Percentiles rank a stretch among this genome's conserved stretches.
Conservation (phyloP, 2,113 vertebrate genomes). For the Larimichthys polyactis region DNA sequence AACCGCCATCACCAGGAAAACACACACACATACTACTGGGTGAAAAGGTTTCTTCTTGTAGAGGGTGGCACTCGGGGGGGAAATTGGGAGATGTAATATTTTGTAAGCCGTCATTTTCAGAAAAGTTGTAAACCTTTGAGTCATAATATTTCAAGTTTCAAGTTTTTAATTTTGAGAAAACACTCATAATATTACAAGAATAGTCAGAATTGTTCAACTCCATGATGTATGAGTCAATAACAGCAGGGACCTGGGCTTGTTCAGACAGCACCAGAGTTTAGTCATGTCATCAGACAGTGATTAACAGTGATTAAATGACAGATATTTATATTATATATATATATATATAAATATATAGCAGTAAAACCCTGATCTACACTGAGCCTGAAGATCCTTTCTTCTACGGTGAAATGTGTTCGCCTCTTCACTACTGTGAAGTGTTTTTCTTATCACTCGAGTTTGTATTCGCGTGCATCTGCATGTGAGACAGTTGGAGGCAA, state of each 20-base stretch:
- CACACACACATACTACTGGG: too few relatives aligned
- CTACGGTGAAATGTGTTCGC: too few relatives aligned
- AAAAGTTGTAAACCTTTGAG: neutral
- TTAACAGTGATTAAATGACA: neutral
- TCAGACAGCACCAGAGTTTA: neutral
- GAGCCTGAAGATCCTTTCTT: neutral
- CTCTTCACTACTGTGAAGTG: too few relatives aligned
- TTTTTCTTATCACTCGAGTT: neutral
- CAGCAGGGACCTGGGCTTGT: neutral
- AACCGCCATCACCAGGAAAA: constrained; percentile 3
- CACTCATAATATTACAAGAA: neutral
- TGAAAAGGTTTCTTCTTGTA: too few relatives aligned
- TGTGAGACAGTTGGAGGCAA: neutral
- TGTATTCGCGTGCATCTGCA: neutral
- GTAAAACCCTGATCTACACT: neutral
- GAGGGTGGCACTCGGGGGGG: too few relatives aligned
- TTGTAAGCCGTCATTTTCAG: neutral
- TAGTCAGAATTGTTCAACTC: neutral
- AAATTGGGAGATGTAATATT: too few relatives aligned
- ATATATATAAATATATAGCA: too few relatives aligned
- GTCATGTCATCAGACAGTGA: neutral
- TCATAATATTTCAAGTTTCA: too few relatives aligned
- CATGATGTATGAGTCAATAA: neutral
- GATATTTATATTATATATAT: too few relatives aligned
- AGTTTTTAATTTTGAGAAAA: too few relatives aligned